These are phyloP conservation scores for Lordiphosa collinella DNA, from an alignment of 1,140 invertebrate species.

Conservation along the genomic window DNA sequence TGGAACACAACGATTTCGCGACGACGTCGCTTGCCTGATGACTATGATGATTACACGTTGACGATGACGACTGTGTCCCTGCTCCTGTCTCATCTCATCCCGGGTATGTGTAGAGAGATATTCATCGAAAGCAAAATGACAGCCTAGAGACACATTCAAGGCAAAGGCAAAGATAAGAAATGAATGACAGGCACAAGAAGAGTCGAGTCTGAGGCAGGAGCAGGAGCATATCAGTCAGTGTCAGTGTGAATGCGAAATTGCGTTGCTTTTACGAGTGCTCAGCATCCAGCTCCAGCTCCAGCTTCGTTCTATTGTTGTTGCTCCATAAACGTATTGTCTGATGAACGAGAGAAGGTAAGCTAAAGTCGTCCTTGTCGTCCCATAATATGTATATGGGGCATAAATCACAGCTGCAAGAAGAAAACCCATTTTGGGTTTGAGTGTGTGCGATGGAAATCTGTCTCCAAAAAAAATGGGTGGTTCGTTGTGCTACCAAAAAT, in stretches of 20 bases:
- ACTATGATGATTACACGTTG: constrained; percentile 72
- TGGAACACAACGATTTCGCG: constrained; percentile 71
- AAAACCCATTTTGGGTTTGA: neutral
- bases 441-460: constrained; percentile 11
- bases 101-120: constrained; percentile 46
- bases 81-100: neutral
- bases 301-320: constrained; percentile 16
- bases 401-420: constrained; percentile 39
- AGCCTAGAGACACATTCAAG: constrained; percentile 79
- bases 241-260: constrained; percentile 74
- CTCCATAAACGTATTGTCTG: constrained; percentile 52
- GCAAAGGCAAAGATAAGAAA: constrained; percentile 66
- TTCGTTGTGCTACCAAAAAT: constrained; percentile 18
- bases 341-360: constrained; percentile 37
- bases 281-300: neutral
- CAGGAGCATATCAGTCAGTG: constrained; percentile 65
- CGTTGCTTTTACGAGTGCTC: constrained; percentile 63
- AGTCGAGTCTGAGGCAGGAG: constrained; percentile 2
- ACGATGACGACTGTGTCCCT: constrained; percentile 57
- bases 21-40: constrained; percentile 34
- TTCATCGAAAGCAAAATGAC: constrained; percentile 79
- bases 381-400: constrained; percentile 13
- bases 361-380: constrained; percentile 23
- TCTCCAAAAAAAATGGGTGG: constrained; percentile 4
- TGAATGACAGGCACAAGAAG: constrained; percentile 56